Evolutionary conservation across 37 sponge, comb jelly and placozoan genomes (phyloP).

Genomic region (Axinella damicornis): DNA sequence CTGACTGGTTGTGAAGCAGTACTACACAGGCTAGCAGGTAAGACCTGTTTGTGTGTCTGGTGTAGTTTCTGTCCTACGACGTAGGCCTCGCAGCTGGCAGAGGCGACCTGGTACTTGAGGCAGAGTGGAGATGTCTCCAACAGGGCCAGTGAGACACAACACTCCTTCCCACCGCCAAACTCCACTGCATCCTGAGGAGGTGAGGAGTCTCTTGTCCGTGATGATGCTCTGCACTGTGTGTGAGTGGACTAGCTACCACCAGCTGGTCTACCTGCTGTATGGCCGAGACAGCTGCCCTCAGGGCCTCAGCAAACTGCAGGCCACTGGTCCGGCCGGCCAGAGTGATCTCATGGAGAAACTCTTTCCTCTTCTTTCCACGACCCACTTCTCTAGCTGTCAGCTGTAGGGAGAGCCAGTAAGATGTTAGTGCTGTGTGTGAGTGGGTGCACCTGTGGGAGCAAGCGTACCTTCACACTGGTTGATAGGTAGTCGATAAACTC

Average conservation of each 20-base stretch:
- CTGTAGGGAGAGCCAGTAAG: conserved; percentile 18
- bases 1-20: too few relatives aligned
- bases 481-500: conserved; percentile 59
- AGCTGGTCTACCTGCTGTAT: too few relatives aligned
- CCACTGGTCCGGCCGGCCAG: conserved; percentile 46
- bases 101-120: conserved; percentile 61
- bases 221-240: too few relatives aligned
- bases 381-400: conserved; percentile 57
- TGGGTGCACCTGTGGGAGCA: too few relatives aligned
- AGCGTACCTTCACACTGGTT: conserved; percentile 56
- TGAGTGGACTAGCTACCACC: too few relatives aligned
- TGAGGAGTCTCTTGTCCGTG: too few relatives aligned
- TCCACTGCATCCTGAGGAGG: conserved; percentile 56
- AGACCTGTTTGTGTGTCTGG: conserved; percentile 26
- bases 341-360: conserved; percentile 36
- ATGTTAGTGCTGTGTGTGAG: too few relatives aligned
- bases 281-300: conserved; percentile 33
- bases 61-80: conserved; percentile 67
- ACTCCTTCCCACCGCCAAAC: conserved; percentile 48
- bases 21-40: too few relatives aligned
- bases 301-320: conserved; percentile 25
- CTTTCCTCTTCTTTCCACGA: conserved; percentile 46
- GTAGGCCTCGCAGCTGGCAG: conserved; percentile 6
- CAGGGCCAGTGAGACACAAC: conserved; percentile 49
- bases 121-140: conserved; percentile 31